A percentile compares a stretch with the other conserved stretches of the same genome.
Evolutionary conservation across 2,888 invertebrate genomes (phyloP).

Genomic region (Xylota segnis): DNA sequence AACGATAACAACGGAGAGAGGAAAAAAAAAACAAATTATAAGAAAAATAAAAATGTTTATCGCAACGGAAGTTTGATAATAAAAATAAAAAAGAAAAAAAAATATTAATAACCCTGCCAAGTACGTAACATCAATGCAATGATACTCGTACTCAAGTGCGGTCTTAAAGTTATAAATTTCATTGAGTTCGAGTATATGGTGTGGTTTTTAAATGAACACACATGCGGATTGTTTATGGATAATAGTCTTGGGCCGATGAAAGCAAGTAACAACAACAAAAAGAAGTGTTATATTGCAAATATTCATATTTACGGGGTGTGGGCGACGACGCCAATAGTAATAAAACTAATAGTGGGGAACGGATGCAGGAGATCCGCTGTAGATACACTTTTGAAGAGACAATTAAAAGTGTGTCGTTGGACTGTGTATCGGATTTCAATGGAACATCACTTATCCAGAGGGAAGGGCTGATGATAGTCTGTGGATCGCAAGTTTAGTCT

Average conservation of each 20-base stretch:
- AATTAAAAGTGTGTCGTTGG: slow-evolving; percentile 19
- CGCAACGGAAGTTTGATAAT: slow-evolving; percentile 67
- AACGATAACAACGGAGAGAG: slow-evolving; percentile 55
- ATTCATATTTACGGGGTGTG: slow-evolving; percentile 9
- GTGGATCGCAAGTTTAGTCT: too few relatives aligned
- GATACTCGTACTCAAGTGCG: slow-evolving; percentile 35
- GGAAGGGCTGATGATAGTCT: too few relatives aligned
- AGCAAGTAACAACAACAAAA: neutral
- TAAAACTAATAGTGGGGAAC: neutral
- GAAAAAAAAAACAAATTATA: slow-evolving; percentile 20
- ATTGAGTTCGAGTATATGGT: slow-evolving; percentile 30
- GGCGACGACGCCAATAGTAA: slow-evolving; percentile 5
- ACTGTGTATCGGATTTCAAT: slow-evolving; percentile 13
- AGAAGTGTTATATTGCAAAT: slow-evolving; percentile 21
- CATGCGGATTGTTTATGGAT: slow-evolving; percentile 5
- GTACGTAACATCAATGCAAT: slow-evolving; percentile 34
- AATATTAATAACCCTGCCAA: slow-evolving; percentile 23
- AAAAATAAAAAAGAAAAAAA: slow-evolving; percentile 41
- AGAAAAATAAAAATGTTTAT: slow-evolving; percentile 45
- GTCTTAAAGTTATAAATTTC: slow-evolving; percentile 51
- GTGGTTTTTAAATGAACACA: slow-evolving; percentile 19
- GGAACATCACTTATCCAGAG: too few relatives aligned
- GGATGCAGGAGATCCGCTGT: neutral
- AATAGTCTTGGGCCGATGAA: neutral
- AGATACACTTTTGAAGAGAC: neutral